These are phyloP conservation scores for Limosa lapponica DNA, from an alignment of 2,797 vertebrate species.

Conservation along the genomic window DNA sequence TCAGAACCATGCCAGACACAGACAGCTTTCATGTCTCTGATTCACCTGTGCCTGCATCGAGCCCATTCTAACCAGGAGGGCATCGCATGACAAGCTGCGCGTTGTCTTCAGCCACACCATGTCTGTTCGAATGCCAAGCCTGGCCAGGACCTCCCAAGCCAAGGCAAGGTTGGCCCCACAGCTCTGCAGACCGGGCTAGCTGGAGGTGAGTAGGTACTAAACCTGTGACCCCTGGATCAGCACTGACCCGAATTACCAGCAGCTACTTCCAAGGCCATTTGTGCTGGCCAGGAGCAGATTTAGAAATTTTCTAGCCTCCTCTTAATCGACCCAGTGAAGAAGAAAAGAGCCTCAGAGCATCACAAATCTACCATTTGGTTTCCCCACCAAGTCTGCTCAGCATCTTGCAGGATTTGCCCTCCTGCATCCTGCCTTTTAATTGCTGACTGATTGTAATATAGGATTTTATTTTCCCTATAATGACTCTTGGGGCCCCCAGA, in stretches of 20 bases:
- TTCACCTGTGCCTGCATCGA: fast-evolving
- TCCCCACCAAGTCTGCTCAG: constrained; percentile 46
- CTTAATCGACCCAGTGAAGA: background rate
- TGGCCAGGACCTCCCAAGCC: background rate
- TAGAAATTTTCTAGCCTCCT: background rate
- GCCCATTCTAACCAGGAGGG: fast-evolving
- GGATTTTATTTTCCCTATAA: constrained; percentile 75
- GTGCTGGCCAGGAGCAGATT: background rate
- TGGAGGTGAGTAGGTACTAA: background rate
- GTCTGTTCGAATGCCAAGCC: background rate
- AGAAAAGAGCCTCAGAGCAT: background rate
- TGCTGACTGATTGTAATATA: constrained; percentile 71
- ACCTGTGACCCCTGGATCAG: background rate
- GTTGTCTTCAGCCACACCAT: fast-evolving
- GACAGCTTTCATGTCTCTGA: background rate
- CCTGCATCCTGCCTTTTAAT: constrained; percentile 71
- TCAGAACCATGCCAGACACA: background rate
- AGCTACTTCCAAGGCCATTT: background rate
- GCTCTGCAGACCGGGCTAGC: fast-evolving
- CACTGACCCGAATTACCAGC: background rate
- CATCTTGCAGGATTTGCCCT: constrained; percentile 55
- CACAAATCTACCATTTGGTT: constrained; percentile 30
- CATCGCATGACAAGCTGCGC: background rate
- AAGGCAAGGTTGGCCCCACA: background rate
- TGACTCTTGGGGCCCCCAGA: constrained; percentile 71